Percentiles rank a stretch among this genome's conserved stretches.
These are phyloP conservation scores for Balanococcus diminutus DNA, from an alignment of 2,888 invertebrate species.

Conservation along the genomic window DNA sequence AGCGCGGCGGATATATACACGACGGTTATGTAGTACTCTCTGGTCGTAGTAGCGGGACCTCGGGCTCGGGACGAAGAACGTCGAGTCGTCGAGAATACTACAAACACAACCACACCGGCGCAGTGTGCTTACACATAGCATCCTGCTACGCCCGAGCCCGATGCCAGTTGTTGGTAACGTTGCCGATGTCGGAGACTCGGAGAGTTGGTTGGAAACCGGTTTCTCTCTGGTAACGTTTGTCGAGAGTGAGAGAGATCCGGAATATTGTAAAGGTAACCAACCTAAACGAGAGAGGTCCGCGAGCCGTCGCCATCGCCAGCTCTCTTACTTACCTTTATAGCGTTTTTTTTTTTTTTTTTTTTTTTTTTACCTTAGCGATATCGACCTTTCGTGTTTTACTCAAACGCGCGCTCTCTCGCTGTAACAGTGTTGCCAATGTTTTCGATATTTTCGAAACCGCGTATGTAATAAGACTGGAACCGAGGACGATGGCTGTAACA, in stretches of 20 bases:
- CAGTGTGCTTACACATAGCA: conserved; percentile 43
- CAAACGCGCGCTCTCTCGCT: conserved; percentile 22
- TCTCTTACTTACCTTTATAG: conserved; percentile 45
- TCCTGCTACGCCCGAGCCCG: conserved; percentile 54
- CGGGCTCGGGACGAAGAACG: not conserved
- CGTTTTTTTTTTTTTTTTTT: conserved; percentile 40
- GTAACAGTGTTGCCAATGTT: conserved; percentile 46
- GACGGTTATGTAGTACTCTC: conserved; percentile 12
- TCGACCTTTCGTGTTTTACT: conserved; percentile 51
- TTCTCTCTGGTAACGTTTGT: conserved; percentile 26
- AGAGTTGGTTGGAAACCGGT: conserved; percentile 50
- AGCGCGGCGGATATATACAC: conserved; percentile 21
- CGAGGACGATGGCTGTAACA: not conserved
- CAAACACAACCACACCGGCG: not conserved
- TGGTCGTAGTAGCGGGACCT: not conserved
- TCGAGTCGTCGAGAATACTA: not conserved
- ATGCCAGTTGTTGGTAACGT: conserved; percentile 39
- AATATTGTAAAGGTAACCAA: conserved; percentile 54
- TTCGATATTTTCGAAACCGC: not conserved
- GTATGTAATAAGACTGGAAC: not conserved
- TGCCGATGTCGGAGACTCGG: conserved; percentile 44
- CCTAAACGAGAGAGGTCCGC: conserved; percentile 54
- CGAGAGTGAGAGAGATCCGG: conserved; percentile 53
- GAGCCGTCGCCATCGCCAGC: conserved; percentile 1
- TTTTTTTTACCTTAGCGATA: conserved; percentile 53